These are phyloP conservation scores for Motacilla tschutschensis DNA, from an alignment of 2,113 vertebrate genomes.

Conservation along the genomic window DNA sequence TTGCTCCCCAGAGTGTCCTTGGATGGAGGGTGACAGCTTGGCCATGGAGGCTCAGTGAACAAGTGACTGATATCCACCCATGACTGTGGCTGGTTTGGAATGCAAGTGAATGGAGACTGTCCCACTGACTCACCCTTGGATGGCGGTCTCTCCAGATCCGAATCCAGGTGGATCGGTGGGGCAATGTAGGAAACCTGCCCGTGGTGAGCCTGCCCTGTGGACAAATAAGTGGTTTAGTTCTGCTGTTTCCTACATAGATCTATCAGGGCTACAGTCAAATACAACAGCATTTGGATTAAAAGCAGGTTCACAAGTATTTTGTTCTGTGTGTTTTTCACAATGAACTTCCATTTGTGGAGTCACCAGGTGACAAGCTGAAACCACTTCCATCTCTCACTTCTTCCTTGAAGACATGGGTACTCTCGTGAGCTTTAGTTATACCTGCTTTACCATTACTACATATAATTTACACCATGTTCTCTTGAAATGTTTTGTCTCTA, in stretches of 20 bases:
- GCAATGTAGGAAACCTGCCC: conserved; percentile 80
- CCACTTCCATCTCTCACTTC: neutral
- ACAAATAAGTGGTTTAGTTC: conserved; percentile 56
- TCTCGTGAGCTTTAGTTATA: neutral
- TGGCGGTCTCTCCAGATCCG: conserved; percentile 71
- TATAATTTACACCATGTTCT: neutral
- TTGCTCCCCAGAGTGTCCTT: neutral
- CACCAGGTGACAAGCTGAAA: neutral
- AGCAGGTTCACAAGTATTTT: neutral
- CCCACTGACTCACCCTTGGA: conserved; percentile 71
- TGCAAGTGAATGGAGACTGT: neutral
- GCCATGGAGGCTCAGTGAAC: neutral
- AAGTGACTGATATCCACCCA: neutral
- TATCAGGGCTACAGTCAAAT: neutral
- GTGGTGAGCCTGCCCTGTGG: conserved; percentile 76
- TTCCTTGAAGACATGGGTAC: neutral
- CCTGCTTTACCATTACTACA: neutral
- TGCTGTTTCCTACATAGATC: neutral
- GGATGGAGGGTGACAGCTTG: neutral
- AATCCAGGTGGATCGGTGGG: conserved; percentile 76
- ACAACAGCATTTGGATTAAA: neutral
- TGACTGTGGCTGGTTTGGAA: accelerated
- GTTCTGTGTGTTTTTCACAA: neutral
- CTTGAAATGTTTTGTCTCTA: neutral
- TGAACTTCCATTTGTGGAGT: neutral